phyloP scores from a whole-genome alignment of 2,797 vertebrate genomes.

The Smutsia temminckii region DNA sequence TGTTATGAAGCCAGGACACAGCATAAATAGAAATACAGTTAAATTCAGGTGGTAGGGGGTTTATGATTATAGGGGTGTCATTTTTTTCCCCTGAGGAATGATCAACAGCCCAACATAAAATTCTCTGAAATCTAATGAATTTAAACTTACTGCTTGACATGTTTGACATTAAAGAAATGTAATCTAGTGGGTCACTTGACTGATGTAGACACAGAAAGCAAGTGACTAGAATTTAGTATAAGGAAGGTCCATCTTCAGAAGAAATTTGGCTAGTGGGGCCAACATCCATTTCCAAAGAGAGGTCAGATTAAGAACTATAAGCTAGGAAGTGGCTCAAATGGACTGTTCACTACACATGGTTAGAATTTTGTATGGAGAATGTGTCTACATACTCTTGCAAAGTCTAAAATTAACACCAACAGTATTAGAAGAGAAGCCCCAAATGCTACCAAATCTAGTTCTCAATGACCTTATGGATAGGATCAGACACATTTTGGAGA shows the following conservation, averaged over 20 bases:
- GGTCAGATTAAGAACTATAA: not conserved
- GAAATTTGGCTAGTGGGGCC: not conserved
- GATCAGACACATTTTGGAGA: not conserved
- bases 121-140: not conserved
- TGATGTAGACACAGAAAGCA: not conserved
- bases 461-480: not conserved
- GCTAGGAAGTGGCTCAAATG: not conserved
- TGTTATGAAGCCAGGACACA: not conserved
- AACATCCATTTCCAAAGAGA: not conserved
- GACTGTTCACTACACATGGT: not conserved
- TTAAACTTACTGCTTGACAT: not conserved
- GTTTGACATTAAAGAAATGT: not conserved
- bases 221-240: not conserved
- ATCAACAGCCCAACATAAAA: not conserved
- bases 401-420: not conserved
- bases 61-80: not conserved
- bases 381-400: not conserved
- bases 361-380: not conserved
- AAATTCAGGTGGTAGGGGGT: not conserved
- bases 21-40: slow-evolving; percentile 2
- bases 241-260: not conserved
- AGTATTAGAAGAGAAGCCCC: not conserved
- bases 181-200: not conserved
- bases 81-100: not conserved
- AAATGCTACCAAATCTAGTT: not conserved